Evolutionary conservation across 1,140 invertebrate genomes (phyloP), one percentile per base, ranked within the genome.

Genomic region (Drosophila triauraria): DNA sequence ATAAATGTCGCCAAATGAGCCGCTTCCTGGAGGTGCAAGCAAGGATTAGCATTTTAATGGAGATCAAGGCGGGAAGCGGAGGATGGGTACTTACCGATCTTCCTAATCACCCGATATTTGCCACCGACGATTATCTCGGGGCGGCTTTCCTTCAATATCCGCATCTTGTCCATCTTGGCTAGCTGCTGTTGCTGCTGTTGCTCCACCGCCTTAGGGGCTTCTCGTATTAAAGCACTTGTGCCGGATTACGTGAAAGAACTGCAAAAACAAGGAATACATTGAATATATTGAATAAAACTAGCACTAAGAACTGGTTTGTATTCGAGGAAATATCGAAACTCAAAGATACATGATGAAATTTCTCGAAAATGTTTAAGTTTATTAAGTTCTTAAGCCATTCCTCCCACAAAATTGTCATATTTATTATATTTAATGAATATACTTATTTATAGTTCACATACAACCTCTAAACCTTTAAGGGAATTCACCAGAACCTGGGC

Each of bases 1-100:
- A 94, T 99, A 99, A 93, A 99, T 99, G 94, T 99, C 99, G 92
- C 99, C 99, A 94, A 99, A 99, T 4, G 98, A 99, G 80, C 99
- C 99, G 93, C 98, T 98, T 9, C 92, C 92, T 92, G 48, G 1
- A 48, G 1, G 15, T 5, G 4, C 3, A 20, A 15, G 32, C 10
- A 13, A 1, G 1, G 38, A 38, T 30, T 48, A n/a, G 13, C 8
- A 32, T 35, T 35, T 10, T 10, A n/a, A 5, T 23, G 9, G 8
- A 6, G 63, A 43, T 40, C 9, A 10, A 38, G 15, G 9, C 38
- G n/a, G 0, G 10, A 3, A 3, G 15, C 3, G 15, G 12, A 12
- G 4, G 25, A 23, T 20, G 23, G 35, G 20, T 0, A 78, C 82
- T 82, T 78, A 93, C 94, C 99, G 92, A 99, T 99, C 95, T 99